Evolutionary conservation across 2,797 vertebrate species (phyloP).

Genomic region (Pseudochromis fuscus): DNA sequence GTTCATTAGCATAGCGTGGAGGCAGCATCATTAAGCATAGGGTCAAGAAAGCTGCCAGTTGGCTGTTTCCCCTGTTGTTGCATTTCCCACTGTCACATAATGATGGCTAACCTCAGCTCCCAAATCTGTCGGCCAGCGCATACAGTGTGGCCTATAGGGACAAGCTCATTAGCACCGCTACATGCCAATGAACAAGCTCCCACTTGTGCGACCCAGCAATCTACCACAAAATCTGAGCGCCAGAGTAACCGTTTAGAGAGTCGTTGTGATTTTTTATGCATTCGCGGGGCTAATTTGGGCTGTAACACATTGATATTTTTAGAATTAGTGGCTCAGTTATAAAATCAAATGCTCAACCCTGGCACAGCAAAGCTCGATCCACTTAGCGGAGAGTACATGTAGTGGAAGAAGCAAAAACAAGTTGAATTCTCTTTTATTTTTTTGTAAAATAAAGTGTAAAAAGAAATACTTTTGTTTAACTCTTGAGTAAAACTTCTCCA

Average conservation of each 20-base stretch:
- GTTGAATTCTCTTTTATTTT: neutral
- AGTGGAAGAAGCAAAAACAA: neutral
- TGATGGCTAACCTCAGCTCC: constrained; percentile 51
- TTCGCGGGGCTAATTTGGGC: constrained; percentile 20
- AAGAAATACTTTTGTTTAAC: neutral
- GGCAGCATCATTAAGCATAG: constrained; percentile 67
- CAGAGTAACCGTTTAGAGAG: constrained; percentile 27
- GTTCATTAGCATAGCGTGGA: constrained; percentile 58
- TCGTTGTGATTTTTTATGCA: constrained; percentile 34
- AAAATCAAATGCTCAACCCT: constrained; percentile 20
- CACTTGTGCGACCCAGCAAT: constrained; percentile 45
- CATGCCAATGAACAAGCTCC: constrained; percentile 49
- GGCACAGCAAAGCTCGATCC: neutral
- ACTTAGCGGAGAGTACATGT: neutral
- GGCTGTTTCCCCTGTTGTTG: constrained; percentile 40
- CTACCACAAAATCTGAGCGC: constrained; percentile 33
- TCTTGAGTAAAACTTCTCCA: neutral
- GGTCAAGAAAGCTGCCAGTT: constrained; percentile 69
- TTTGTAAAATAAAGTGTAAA: neutral
- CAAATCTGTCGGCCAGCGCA: constrained; percentile 44
- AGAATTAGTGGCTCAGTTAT: constrained; percentile 23
- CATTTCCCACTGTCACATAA: constrained; percentile 52
- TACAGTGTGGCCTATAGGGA: constrained; percentile 62
- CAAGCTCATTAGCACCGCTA: constrained; percentile 58
- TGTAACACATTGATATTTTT: constrained; percentile 36